Evolutionary conservation across 1,140 invertebrate species (phyloP).

Genomic region (Phenacoccus solenopsis): DNA sequence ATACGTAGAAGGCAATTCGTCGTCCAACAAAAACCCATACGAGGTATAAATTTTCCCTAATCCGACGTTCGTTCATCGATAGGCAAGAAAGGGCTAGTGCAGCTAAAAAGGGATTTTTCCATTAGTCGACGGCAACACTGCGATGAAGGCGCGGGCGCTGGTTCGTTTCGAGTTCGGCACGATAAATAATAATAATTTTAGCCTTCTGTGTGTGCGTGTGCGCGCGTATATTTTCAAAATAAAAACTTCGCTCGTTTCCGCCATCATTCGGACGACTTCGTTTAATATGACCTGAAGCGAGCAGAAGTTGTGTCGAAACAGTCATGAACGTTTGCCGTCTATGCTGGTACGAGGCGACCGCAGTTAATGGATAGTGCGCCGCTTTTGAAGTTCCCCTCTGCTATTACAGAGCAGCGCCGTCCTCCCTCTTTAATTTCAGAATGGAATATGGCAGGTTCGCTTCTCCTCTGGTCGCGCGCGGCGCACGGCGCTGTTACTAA

Average conservation of each 20-base stretch:
- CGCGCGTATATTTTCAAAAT: background rate
- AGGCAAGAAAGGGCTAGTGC: background rate
- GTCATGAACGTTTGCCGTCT: constrained; percentile 15
- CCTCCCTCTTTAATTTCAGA: constrained; percentile 15
- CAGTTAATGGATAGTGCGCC: constrained; percentile 1
- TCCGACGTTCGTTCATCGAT: background rate
- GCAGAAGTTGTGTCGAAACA: constrained; percentile 14
- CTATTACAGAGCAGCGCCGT: background rate
- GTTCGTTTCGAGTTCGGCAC: background rate
- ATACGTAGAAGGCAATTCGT: background rate
- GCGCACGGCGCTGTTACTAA: constrained; percentile 6
- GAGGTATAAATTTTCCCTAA: background rate
- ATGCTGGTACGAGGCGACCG: constrained; percentile 8
- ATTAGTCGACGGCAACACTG: background rate
- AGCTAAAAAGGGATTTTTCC: background rate
- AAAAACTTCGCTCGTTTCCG: background rate
- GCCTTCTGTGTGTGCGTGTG: too few species aligned
- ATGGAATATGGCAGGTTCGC: constrained; percentile 16
- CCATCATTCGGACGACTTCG: background rate
- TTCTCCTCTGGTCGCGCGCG: background rate
- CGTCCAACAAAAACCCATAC: too few species aligned
- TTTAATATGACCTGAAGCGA: constrained; percentile 7
- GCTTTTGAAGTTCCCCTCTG: constrained; percentile 15
- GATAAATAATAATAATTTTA: background rate
- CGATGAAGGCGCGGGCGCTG: background rate